Evolutionary conservation across 2,888 invertebrate genomes (phyloP).

Genomic region (Galeopsomyia nigrocyanea): DNA sequence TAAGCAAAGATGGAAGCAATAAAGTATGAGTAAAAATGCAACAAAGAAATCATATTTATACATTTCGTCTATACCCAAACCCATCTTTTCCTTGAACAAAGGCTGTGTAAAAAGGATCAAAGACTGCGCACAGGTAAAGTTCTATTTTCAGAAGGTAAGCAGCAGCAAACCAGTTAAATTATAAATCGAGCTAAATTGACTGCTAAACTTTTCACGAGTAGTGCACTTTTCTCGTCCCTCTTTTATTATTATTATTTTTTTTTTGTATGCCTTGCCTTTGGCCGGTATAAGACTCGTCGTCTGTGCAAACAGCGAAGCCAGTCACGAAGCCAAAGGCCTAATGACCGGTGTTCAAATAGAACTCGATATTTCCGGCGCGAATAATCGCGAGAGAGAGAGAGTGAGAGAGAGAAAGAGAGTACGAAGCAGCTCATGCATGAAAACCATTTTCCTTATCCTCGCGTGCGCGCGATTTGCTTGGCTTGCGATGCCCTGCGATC

Average conservation of each 20-base stretch:
- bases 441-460: conserved; percentile 49
- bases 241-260: background rate
- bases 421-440: conserved; percentile 43
- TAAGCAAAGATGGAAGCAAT: conserved; percentile 47
- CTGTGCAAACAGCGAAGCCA: conserved; percentile 24
- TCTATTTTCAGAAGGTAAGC: too few species aligned
- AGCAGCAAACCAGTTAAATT: conserved; percentile 21
- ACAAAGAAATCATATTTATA: conserved; percentile 7
- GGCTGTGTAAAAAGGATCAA: too few species aligned
- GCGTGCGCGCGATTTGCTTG: conserved; percentile 9
- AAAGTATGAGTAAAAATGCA: conserved; percentile 33
- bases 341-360: conserved; percentile 48
- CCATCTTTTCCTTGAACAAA: too few species aligned
- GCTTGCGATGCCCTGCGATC: background rate
- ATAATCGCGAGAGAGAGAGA: conserved; percentile 32
- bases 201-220: conserved; percentile 46
- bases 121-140: too few species aligned
- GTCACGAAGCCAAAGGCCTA: conserved; percentile 39
- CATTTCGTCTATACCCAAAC: background rate
- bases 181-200: conserved; percentile 31
- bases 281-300: conserved; percentile 15
- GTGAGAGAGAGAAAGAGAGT: background rate
- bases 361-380: conserved; percentile 53
- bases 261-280: conserved; percentile 5
- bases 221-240: conserved; percentile 13